Conservation (phyloP, 2,888 invertebrate species). For the Drosophila bunnanda region DNA sequence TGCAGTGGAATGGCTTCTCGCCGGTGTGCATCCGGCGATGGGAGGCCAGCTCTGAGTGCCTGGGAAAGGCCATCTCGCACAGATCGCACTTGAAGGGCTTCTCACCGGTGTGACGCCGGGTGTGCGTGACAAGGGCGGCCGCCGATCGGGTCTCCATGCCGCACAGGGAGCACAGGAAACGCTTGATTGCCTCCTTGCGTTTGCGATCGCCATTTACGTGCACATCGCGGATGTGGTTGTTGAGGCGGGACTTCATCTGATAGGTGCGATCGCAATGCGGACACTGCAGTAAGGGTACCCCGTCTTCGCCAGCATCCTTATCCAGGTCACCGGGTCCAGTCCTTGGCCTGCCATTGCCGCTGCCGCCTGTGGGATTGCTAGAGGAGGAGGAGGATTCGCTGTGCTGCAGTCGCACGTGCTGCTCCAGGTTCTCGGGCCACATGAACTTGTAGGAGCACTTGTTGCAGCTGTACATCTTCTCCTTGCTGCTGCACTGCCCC, state of each 20-base stretch:
- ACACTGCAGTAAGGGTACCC: conserved; percentile 83
- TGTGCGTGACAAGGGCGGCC: conserved; percentile 88
- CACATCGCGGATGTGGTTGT: conserved; percentile 72
- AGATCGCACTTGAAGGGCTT: conserved; percentile 86
- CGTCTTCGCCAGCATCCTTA: conserved; percentile 28
- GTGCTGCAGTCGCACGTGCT: conserved; percentile 73
- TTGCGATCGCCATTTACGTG: conserved; percentile 71
- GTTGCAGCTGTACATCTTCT: conserved; percentile 76
- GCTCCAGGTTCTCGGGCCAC: conserved; percentile 83
- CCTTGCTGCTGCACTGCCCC: conserved; percentile 82
- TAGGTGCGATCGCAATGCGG: conserved; percentile 86
- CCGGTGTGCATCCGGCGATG: conserved; percentile 89
- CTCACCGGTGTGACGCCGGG: conserved; percentile 88
- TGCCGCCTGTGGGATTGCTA: background rate
- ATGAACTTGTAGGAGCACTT: conserved; percentile 83
- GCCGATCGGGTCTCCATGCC: conserved; percentile 87
- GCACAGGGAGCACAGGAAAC: conserved; percentile 87
- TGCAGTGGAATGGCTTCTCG: conserved; percentile 87
- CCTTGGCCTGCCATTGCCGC: conserved; percentile 5
- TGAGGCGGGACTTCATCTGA: conserved; percentile 71
- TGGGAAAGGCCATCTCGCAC: conserved; percentile 85
- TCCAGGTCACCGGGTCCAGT: conserved; percentile 9
- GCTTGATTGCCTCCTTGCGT: conserved; percentile 83
- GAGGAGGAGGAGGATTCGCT: conserved; percentile 46
- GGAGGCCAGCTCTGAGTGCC: conserved; percentile 87